Conservation (phyloP, 2,888 invertebrate species). For the Oscheius onirici region DNA sequence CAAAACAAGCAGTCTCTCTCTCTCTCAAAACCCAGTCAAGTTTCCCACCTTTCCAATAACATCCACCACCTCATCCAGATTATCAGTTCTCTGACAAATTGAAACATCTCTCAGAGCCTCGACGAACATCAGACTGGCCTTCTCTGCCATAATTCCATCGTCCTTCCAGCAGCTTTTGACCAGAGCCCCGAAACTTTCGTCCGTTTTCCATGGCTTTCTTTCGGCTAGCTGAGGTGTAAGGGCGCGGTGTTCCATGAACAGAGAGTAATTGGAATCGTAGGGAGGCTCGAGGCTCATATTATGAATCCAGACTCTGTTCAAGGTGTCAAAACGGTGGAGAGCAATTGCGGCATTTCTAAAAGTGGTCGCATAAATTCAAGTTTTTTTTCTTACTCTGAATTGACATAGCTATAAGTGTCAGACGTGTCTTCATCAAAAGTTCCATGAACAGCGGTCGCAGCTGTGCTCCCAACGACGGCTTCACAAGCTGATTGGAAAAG, state of each 20-base stretch:
- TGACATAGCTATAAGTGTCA: slow-evolving; percentile 41
- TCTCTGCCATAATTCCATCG: neutral
- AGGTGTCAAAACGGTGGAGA: slow-evolving; percentile 59
- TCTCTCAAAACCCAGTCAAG: too few relatives aligned
- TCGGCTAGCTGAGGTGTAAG: neutral
- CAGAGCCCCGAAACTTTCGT: neutral
- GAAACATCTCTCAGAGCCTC: slow-evolving; percentile 18
- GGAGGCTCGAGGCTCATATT: slow-evolving; percentile 12
- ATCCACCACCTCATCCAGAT: slow-evolving; percentile 2
- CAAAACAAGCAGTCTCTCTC: too few relatives aligned
- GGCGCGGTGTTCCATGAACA: slow-evolving; percentile 28
- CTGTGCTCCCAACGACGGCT: slow-evolving; percentile 39
- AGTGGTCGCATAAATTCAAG: neutral
- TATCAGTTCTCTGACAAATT: slow-evolving; percentile 2
- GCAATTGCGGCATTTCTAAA: slow-evolving; percentile 60
- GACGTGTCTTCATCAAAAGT: slow-evolving; percentile 26
- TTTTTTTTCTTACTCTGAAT: slow-evolving; percentile 42
- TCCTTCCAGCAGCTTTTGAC: slow-evolving; percentile 14
- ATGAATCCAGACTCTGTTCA: slow-evolving; percentile 54
- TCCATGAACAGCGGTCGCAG: slow-evolving; percentile 46
- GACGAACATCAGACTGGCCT: neutral
- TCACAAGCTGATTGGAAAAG: slow-evolving; percentile 59
- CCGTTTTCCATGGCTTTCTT: slow-evolving; percentile 16
- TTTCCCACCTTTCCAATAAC: slow-evolving; percentile 21
- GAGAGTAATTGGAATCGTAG: slow-evolving; percentile 18